These are phyloP conservation scores for Uloborus diversus DNA, from an alignment of 1,140 invertebrate genomes.

Conservation along the genomic window DNA sequence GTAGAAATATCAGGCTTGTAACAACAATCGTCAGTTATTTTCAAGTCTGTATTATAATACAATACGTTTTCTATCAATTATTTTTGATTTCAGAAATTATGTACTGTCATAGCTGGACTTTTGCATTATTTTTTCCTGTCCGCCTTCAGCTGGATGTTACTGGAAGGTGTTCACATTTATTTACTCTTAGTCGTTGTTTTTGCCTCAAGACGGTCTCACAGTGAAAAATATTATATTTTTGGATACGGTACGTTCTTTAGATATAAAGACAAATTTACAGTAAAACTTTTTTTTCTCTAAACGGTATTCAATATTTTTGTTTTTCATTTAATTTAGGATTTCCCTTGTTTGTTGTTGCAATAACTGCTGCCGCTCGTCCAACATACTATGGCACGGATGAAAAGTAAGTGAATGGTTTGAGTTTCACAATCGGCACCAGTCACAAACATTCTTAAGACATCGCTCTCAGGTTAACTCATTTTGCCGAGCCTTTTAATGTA, in stretches of 20 bases:
- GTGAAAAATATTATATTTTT: constrained; percentile 85
- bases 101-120: constrained; percentile 88
- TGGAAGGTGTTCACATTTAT: constrained; percentile 90
- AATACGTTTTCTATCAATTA: no score
- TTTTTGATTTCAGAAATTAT: constrained; percentile 78
- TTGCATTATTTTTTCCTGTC: constrained; percentile 96
- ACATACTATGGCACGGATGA: constrained; percentile 36
- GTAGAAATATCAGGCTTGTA: no score
- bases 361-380: constrained; percentile 3
- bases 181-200: constrained; percentile 96
- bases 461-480: no score
- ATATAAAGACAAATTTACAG: not conserved
- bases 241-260: constrained; percentile 83
- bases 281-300: not conserved
- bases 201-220: constrained; percentile 86
- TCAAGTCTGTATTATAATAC: no score
- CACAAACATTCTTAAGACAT: no score
- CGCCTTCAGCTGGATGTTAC: constrained; percentile 87
- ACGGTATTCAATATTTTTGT: no score
- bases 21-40: no score
- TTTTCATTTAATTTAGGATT: constrained; percentile 15
- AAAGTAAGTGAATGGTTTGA: no score
- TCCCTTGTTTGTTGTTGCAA: constrained; percentile 29
- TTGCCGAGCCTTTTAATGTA: no score
- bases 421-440: no score